These are phyloP conservation scores for Stichopus horrens DNA, from an alignment of 53 echinoderm and acorn worm genomes.

Conservation along the genomic window DNA sequence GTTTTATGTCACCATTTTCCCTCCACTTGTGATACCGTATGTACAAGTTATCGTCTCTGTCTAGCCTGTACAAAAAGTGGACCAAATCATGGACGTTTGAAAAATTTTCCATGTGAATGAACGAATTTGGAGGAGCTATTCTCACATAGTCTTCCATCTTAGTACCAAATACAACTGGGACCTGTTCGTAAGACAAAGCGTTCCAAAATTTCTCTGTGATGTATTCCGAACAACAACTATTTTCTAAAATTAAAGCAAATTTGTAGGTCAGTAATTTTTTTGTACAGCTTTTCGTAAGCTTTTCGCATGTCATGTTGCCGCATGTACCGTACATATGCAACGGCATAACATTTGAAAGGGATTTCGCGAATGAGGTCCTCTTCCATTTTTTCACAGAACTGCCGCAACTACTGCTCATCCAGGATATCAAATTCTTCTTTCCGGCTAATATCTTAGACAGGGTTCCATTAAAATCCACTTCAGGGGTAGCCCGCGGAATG, in stretches of 20 bases:
- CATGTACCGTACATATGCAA: conserved; percentile 36
- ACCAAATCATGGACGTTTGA: neutral
- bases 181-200: conserved; percentile 5
- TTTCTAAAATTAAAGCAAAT: conserved; percentile 39
- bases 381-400: conserved; percentile 2
- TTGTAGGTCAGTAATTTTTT: conserved; percentile 9
- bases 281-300: neutral
- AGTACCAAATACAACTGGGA: conserved; percentile 35
- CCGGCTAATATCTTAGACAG: neutral
- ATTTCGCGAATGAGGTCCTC: conserved; percentile 25
- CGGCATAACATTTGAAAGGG: neutral
- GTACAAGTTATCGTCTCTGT: conserved; percentile 26
- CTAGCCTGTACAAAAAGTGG: neutral
- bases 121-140: conserved; percentile 31
- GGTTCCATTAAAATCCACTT: neutral
- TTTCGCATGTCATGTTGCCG: conserved; percentile 43
- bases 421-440: conserved; percentile 27
- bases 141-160: conserved; percentile 11
- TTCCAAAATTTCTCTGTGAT: conserved; percentile 49
- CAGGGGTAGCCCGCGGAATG: neutral
- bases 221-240: conserved; percentile 44
- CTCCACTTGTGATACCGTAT: conserved; percentile 25
- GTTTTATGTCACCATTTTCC: neutral
- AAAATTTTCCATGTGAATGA: conserved; percentile 37
- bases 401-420: conserved; percentile 32